These are phyloP conservation scores for Eristalis pertinax DNA, from an alignment of 2,888 invertebrate species.

Conservation along the genomic window DNA sequence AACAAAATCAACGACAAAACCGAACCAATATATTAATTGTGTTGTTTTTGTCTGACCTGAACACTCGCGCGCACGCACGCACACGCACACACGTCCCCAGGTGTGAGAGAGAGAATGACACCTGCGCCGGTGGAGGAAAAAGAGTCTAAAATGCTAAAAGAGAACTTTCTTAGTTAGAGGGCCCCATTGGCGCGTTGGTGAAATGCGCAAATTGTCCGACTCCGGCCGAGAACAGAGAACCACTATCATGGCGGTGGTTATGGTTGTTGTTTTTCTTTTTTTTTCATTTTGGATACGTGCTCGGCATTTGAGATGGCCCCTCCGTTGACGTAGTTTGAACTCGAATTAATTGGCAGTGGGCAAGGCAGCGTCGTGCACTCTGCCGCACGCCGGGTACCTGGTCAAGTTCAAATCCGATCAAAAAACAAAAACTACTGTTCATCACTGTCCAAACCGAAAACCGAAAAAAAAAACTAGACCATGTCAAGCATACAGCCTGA, in stretches of 20 bases:
- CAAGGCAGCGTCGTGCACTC: slow-evolving; percentile 2
- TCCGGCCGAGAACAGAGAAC: slow-evolving; percentile 1
- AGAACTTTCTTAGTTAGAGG: slow-evolving; percentile 52
- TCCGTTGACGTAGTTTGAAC: slow-evolving; percentile 58
- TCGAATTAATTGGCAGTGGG: slow-evolving; percentile 22
- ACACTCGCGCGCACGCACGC: neutral
- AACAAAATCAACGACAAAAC: slow-evolving; percentile 27
- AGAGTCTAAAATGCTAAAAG: slow-evolving; percentile 31
- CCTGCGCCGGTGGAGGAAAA: slow-evolving; percentile 51
- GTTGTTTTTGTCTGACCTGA: slow-evolving; percentile 37
- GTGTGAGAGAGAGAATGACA: slow-evolving; percentile 46
- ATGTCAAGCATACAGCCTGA: neutral
- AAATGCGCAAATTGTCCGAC: slow-evolving; percentile 63
- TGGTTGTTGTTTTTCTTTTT: slow-evolving; percentile 24
- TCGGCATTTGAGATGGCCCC: slow-evolving; percentile 41
- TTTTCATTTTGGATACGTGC: slow-evolving; percentile 58
- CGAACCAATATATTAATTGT: slow-evolving; percentile 28
- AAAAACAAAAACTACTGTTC: slow-evolving; percentile 23
- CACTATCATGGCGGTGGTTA: slow-evolving; percentile 50
- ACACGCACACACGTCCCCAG: neutral
- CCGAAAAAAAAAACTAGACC: slow-evolving; percentile 11
- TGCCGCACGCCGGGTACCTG: slow-evolving; percentile 11
- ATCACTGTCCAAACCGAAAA: neutral
- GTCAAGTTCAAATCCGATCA: slow-evolving; percentile 63
- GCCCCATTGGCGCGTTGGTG: slow-evolving; percentile 13